Percentiles rank a stretch among this genome's conserved stretches.
These are phyloP conservation scores for Priocnemis perturbator DNA, from an alignment of 2,888 invertebrate genomes.

Conservation along the genomic window DNA sequence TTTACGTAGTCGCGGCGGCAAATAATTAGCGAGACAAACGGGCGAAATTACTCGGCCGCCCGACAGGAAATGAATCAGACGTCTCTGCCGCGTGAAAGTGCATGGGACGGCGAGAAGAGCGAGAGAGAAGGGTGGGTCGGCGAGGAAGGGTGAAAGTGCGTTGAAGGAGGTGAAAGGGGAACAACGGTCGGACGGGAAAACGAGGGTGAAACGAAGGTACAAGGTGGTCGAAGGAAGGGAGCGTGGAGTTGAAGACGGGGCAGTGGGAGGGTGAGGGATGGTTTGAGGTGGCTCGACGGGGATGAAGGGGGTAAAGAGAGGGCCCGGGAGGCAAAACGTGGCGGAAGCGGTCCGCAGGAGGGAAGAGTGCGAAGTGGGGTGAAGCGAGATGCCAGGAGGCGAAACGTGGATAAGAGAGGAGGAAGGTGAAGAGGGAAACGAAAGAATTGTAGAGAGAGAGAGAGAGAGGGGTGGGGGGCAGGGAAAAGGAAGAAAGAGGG, in stretches of 20 bases:
- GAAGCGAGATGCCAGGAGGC: neutral
- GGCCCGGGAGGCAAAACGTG: slow-evolving; percentile 12
- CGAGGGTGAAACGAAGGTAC: no score
- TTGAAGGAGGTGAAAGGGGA: neutral
- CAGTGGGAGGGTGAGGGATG: neutral
- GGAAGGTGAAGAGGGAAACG: slow-evolving; percentile 1
- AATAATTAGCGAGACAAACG: slow-evolving; percentile 69
- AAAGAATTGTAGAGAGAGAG: neutral
- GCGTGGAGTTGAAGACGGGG: no score
- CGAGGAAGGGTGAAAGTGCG: slow-evolving; percentile 22
- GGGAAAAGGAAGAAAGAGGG: slow-evolving; percentile 31
- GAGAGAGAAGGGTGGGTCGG: neutral
- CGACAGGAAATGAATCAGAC: slow-evolving; percentile 64
- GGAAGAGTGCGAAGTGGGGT: neutral
- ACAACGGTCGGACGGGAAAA: slow-evolving; percentile 15
- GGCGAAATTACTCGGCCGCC: slow-evolving; percentile 62
- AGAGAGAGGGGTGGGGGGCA: slow-evolving; percentile 19
- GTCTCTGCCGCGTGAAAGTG: slow-evolving; percentile 22
- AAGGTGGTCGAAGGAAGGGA: no score
- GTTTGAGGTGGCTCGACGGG: no score
- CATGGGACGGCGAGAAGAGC: neutral
- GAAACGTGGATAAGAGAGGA: neutral
- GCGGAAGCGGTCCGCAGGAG: no score
- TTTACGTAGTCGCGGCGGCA: slow-evolving; percentile 46
- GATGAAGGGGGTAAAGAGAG: slow-evolving; percentile 23